Conservation (phyloP, 2,888 invertebrate genomes). For the Cryptus viduatorius region DNA sequence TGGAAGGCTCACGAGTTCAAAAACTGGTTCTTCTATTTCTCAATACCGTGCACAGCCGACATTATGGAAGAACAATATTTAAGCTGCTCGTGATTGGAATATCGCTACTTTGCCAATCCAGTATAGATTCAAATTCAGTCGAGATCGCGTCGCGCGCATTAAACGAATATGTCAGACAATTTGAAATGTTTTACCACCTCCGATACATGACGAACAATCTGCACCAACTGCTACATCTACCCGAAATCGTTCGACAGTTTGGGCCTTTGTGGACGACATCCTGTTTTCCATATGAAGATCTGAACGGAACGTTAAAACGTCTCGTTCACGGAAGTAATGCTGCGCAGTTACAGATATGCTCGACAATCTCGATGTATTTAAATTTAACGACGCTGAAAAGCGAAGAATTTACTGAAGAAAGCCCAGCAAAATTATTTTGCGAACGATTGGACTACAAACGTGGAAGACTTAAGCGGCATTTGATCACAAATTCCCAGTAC, state of each 20-base stretch:
- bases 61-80: background rate
- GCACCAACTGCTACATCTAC: background rate
- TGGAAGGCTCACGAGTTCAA: constrained; percentile 45
- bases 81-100: background rate
- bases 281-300: constrained; percentile 3
- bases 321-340: too few relatives aligned
- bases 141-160: background rate
- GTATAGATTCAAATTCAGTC: background rate
- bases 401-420: background rate
- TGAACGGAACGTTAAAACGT: background rate
- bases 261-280: constrained; percentile 5
- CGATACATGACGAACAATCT: background rate
- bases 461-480: constrained; percentile 15
- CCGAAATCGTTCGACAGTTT: background rate
- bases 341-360: too few relatives aligned
- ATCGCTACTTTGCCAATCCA: background rate
- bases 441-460: constrained; percentile 8
- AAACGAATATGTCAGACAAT: background rate
- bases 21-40: constrained; percentile 45
- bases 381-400: constrained; percentile 33
- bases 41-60: constrained; percentile 5
- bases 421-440: background rate
- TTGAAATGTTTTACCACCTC: background rate
- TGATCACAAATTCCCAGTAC: background rate
- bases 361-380: background rate